Conservation (phyloP, 2,113 vertebrate genomes). For the Buteo buteo region DNA sequence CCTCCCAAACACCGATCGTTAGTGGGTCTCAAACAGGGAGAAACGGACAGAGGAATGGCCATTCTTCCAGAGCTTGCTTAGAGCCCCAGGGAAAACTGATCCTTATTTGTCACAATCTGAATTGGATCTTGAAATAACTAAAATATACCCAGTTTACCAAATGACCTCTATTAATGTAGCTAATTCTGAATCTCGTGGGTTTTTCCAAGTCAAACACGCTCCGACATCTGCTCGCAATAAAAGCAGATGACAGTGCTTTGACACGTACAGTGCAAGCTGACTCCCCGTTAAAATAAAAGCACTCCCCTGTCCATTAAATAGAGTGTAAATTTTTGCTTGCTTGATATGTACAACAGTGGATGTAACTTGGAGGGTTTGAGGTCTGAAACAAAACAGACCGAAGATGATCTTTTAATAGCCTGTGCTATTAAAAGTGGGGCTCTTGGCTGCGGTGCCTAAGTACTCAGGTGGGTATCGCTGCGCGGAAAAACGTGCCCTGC, state of each 20-base stretch:
- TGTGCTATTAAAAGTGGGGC: not conserved
- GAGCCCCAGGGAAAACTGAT: not conserved
- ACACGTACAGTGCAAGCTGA: accelerated
- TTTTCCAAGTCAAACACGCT: not conserved
- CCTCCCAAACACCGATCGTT: accelerated
- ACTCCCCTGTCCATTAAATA: not conserved
- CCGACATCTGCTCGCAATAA: not conserved
- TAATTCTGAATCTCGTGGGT: not conserved
- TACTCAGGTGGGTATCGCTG: not conserved
- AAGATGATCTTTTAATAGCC: not conserved
- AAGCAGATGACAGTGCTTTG: not conserved
- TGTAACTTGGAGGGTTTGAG: not conserved
- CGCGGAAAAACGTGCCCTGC: accelerated
- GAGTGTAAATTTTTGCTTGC: not conserved
- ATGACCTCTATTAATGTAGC: not conserved
- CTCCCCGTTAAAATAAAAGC: not conserved
- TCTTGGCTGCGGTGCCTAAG: not conserved
- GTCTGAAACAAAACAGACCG: not conserved
- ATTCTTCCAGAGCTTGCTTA: not conserved
- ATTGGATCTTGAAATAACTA: not conserved
- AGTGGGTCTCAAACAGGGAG: not conserved
- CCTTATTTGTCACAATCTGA: not conserved
- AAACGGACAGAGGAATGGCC: not conserved
- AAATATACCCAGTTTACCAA: not conserved
- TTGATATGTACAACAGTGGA: not conserved